A percentile compares a stretch with the other conserved stretches of the same genome.
Conservation (phyloP, 2,888 invertebrate genomes). For the Cepaea hortensis region DNA sequence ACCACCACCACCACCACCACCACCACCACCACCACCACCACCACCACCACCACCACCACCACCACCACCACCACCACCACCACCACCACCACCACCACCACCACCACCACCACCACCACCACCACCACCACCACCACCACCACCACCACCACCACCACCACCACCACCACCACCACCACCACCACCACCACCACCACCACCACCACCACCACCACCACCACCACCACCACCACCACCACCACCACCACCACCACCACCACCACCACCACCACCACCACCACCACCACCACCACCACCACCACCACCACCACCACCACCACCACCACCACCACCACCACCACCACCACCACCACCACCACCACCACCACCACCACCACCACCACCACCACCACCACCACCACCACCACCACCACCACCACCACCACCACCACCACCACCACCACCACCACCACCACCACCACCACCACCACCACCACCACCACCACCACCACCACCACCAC, state of each 20-base stretch:
- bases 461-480: slow-evolving; percentile 2
- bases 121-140: slow-evolving; percentile 1
- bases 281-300: background rate
- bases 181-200: slow-evolving; percentile 5
- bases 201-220: background rate
- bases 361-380: slow-evolving; percentile 1
- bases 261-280: background rate
- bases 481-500: background rate
- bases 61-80: background rate
- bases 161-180: background rate
- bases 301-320: background rate
- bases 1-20: background rate
- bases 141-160: background rate
- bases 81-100: slow-evolving; percentile 1
- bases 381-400: background rate
- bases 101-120: background rate
- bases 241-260: background rate
- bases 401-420: background rate
- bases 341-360: background rate
- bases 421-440: slow-evolving; percentile 5
- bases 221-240: slow-evolving; percentile 2
- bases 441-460: background rate
- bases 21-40: background rate
- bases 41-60: background rate
- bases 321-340: slow-evolving; percentile 1